Evolutionary conservation across 1,140 invertebrate species (phyloP), one percentile per base, ranked within the genome.

Genomic region (Pogonomyrmex barbatus): DNA sequence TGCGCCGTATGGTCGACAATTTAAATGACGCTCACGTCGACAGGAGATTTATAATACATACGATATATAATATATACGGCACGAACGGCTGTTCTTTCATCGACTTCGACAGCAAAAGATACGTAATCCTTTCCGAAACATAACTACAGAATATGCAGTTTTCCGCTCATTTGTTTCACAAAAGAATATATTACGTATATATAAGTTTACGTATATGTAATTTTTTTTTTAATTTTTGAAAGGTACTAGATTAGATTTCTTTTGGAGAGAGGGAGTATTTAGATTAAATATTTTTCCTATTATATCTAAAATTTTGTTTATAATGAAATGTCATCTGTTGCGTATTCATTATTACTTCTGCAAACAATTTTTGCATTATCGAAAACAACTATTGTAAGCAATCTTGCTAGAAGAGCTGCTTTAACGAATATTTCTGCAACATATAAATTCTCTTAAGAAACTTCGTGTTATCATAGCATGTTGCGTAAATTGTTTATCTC

Each of bases 11-110:
- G 65, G 45, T 9, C 42, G 45, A 33, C 50, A 50, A 86, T 65
- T 82, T 86, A 52, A 89, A 86, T 76, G 84, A 81, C 39, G 54
- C 14, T 63, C 60, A 77, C 54, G 30, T 76, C 42, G 62, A 70
- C 58, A 52, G 17, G 56, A 76, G 70, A 87, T 87, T 71, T 84
- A 63, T 50, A 60, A 50, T 75, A n/a, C n/a, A n/a, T n/a, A n/a
- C n/a, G n/a, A n/a, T n/a, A n/a, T n/a, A n/a, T n/a, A n/a, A n/a
- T n/a, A n/a, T n/a, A n/a, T n/a, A 73, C 42, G 36, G 30, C 67
- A 52, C 39, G 33, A 9, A 45, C 54, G 68, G 42, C 54, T 60
- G n/a, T 62, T 73, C 39, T 68, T 83, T 83, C 54, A 73, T 54
- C 42, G 68, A 73, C 54, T 60, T 82, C 12, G 52, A 75, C 62